Percentiles rank a stretch among this genome's conserved stretches.
These are phyloP conservation scores for Catalaphyllia jardinei DNA, from an alignment of 64 coral and sea anemone genomes.

Conservation along the genomic window DNA sequence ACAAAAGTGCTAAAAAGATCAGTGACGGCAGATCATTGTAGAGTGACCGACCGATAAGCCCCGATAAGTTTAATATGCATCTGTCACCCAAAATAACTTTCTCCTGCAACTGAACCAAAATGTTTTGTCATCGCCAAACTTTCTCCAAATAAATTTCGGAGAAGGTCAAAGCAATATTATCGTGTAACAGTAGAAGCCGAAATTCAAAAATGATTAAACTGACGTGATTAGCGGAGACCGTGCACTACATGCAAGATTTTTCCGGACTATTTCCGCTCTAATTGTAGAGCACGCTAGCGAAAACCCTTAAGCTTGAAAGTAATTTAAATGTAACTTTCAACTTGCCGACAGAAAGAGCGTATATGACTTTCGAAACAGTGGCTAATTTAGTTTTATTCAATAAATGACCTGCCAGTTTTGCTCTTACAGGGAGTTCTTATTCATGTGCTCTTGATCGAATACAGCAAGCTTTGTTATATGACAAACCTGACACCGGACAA, in stretches of 20 bases:
- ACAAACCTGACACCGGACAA: neutral
- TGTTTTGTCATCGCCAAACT: neutral
- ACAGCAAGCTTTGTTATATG: neutral
- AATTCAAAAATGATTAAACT: slow-evolving; percentile 1
- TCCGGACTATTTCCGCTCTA: neutral
- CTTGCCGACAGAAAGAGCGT: neutral
- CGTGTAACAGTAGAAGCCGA: neutral
- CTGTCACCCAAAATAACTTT: neutral
- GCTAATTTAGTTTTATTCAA: slow-evolving; percentile 3
- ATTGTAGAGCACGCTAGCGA: neutral
- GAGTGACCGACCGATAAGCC: too few relatives aligned
- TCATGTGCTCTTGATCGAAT: neutral
- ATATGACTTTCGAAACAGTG: neutral
- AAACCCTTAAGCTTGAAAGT: neutral
- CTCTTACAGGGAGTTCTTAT: neutral
- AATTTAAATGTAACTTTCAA: slow-evolving; percentile 15
- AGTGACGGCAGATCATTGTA: too few relatives aligned
- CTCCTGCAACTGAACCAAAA: neutral
- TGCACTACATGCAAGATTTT: neutral
- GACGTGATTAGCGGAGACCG: neutral
- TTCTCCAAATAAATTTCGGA: neutral
- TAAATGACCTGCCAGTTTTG: neutral
- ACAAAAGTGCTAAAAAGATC: too few relatives aligned
- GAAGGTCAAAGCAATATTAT: neutral
- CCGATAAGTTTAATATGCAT: too few relatives aligned